Evolutionary conservation across 1,140 invertebrate species (phyloP), one percentile per base, ranked within the genome.

Genomic region (Hylaeus anthracinus): DNA sequence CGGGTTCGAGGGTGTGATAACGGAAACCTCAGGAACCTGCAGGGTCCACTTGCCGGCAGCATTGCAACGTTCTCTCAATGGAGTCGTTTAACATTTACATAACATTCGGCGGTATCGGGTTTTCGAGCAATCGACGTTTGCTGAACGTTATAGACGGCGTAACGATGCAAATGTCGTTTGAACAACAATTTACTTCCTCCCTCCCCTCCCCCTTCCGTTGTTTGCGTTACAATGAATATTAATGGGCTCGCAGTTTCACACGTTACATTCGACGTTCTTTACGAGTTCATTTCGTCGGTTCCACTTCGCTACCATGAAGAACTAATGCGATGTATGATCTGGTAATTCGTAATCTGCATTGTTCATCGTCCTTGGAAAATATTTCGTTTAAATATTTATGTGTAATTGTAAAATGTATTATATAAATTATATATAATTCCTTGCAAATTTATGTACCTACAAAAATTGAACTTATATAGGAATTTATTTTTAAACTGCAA

Each of bases 171-270:
- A 67, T 67, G 43, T 51, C n/a, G 26, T 67, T 67, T 51, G 48
- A 67, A 67, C 65, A 67, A 67, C 65, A 67, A 67, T 67, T 67
- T 67, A 67, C 45, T n/a, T 26, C 26, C 26, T 26, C 26, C 26
- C 26, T 26, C 26, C 26, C 26, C 26, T 26, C 26, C 26, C 26
- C 0, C 26, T 26, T 26, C 9, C 15, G 65, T 15, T 67, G 48
- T 67, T 67, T 51, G 65, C 65, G 65, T 67, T 67, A 45, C 65
- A 67, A 67, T 67, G 65, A 67, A 67, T 67, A 67, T 67, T 67
- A 67, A 67, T 67, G 45, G 43, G 45, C n/a, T 12, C 14, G 26
- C n/a, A 12, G 26, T 67, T 67, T 51, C 65, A 10, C 65, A 26
- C n/a, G 43, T 51, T 48, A 43, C 63, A 45, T 15, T 66, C 64